These are phyloP conservation scores for Mugil cephalus DNA, from an alignment of 2,113 vertebrate species.

Conservation along the genomic window DNA sequence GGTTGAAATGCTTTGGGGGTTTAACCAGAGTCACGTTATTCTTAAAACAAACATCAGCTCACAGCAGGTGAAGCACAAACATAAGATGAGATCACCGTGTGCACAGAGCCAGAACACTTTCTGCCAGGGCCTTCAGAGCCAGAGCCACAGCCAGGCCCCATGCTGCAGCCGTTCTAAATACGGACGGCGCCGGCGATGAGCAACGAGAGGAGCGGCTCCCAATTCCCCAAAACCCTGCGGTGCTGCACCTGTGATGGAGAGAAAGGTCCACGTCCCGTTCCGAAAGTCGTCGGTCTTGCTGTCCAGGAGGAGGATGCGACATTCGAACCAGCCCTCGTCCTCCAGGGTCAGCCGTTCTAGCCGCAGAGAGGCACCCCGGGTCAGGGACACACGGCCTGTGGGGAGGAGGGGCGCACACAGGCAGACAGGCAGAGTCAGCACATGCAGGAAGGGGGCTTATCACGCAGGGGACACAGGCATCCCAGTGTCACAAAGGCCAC, in stretches of 20 bases:
- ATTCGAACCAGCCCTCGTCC: conserved; percentile 98
- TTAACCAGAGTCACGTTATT: conserved; percentile 26
- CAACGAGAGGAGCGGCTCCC: conserved; percentile 26
- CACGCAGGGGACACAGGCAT: conserved; percentile 53
- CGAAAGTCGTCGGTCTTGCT: conserved; percentile 90
- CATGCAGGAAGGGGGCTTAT: conserved; percentile 62
- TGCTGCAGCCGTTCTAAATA: conserved; percentile 62
- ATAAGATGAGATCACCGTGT: conserved; percentile 18
- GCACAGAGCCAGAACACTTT: conserved; percentile 12
- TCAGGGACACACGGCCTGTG: conserved; percentile 90
- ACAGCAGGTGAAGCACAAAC: conserved; percentile 19
- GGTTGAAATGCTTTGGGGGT: conserved; percentile 24
- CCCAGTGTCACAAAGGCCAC: conserved; percentile 66
- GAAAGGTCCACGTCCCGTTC: conserved; percentile 97
- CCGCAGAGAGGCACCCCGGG: conserved; percentile 89
- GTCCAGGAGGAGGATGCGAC: conserved; percentile 93
- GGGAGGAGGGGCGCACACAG: conserved; percentile 24
- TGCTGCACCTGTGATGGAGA: conserved; percentile 91
- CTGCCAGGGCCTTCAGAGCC: conserved; percentile 32
- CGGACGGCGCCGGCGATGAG: conserved; percentile 35
- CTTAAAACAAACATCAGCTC: conserved; percentile 31
- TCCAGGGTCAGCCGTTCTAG: conserved; percentile 89
- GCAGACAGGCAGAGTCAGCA: conserved; percentile 72
- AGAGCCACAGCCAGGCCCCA: conserved; percentile 46
- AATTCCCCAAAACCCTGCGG: conserved; percentile 57